Evolutionary conservation across 2,797 vertebrate genomes (phyloP), one percentile per base, ranked within the genome.

Genomic region (Eurystomus glaucurus): DNA sequence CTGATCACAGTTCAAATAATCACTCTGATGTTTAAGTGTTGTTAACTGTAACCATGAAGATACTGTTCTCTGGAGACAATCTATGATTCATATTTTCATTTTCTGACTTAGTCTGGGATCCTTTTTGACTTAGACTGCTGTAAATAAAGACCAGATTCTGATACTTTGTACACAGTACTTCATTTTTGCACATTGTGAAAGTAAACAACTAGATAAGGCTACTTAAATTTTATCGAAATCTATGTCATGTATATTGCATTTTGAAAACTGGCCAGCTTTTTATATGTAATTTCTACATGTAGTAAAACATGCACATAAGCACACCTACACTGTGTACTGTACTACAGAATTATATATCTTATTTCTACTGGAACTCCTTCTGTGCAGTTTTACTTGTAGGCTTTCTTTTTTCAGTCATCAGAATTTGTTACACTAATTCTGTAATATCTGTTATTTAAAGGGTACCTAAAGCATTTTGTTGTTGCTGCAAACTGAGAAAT

Each of bases 271-370:
- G n/a, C 2, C 9, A 25, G 1, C 22, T 48, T 61, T 77, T 89
- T 65, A 41, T 3, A 4, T 52, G 17, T 29, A 58, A 8, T 48
- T 86, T 79, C 71, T 50, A 46, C 21, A 35, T 7, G 31, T 31
- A 50, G 37, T 58, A 69, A 86, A 46, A 8, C 2, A 1, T 31
- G 41, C 25, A 31, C 11, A 7, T 13, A 77, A 61, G 6, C 31
- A 84, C 0, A 0, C 19, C 28, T 71, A 20, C 20, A 26, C 8
- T n/a, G n/a, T n/a, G n/a, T n/a, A n/a, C 37, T 72, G 10, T 35
- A 57, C 9, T 83, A 41, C 22, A 45, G 20, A 31, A 57, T 2
- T 65, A 52, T 69, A 5, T 9, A 21, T 65, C 76, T 76, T 74
- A 37, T 37, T 93, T 88, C 54, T 17, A 25, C 21, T 51, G 26